Evolutionary conservation across 2,888 invertebrate genomes (phyloP).

Genomic region (Cheilosia variabilis): DNA sequence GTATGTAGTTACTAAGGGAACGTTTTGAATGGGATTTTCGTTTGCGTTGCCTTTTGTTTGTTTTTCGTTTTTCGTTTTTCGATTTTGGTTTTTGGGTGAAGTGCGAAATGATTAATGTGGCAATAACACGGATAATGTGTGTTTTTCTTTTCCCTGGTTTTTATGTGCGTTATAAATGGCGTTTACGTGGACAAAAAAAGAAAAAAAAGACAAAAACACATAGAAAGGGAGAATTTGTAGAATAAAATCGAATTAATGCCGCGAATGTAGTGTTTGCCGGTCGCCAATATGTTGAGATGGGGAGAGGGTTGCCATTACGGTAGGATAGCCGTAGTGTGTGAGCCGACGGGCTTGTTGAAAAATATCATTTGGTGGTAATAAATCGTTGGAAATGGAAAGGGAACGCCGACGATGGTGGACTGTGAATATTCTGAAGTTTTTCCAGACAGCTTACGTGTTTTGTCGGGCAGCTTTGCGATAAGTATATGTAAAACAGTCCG

Average conservation of each 20-base stretch:
- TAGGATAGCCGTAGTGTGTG: slow-evolving; percentile 31
- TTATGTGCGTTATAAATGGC: slow-evolving; percentile 64
- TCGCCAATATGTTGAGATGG: slow-evolving; percentile 67
- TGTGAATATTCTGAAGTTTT: slow-evolving; percentile 49
- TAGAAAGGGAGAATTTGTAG: slow-evolving; percentile 42
- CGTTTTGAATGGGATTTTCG: slow-evolving; percentile 48
- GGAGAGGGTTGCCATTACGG: slow-evolving; percentile 76
- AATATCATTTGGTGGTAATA: slow-evolving; percentile 39
- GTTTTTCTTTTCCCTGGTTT: slow-evolving; percentile 70
- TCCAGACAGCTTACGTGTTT: slow-evolving; percentile 47
- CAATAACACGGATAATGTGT: slow-evolving; percentile 76
- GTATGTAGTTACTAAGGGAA: slow-evolving; percentile 23
- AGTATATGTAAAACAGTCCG: slow-evolving; percentile 23
- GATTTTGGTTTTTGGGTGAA: slow-evolving; percentile 58
- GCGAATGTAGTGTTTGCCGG: slow-evolving; percentile 71
- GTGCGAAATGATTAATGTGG: slow-evolving; percentile 76
- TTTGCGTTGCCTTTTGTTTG: slow-evolving; percentile 58
- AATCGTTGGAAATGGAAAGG: slow-evolving; percentile 53
- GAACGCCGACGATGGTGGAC: slow-evolving; percentile 50
- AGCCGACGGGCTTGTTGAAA: slow-evolving; percentile 37
- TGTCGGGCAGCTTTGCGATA: slow-evolving; percentile 53
- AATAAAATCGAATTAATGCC: slow-evolving; percentile 64
- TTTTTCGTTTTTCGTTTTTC: slow-evolving; percentile 58
- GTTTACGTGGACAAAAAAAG: slow-evolving; percentile 57
- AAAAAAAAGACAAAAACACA: slow-evolving; percentile 17